These are phyloP conservation scores for Eulemur mongoz DNA, from an alignment of 2,797 vertebrate species.

Conservation along the genomic window DNA sequence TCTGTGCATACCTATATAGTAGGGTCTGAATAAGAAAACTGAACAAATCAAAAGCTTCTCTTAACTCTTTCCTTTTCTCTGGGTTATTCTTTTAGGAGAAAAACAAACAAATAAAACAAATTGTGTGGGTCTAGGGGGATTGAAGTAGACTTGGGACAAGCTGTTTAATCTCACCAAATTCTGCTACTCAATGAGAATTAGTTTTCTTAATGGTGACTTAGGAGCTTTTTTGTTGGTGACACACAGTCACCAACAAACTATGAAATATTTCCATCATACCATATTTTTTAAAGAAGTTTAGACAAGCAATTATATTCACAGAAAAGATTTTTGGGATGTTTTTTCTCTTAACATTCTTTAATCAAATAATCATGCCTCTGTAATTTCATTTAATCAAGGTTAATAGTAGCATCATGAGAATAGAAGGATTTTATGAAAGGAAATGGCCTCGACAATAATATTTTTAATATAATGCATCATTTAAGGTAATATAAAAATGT, in stretches of 20 bases:
- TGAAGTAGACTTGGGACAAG: neutral
- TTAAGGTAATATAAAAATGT: conserved; percentile 56
- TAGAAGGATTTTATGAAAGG: neutral
- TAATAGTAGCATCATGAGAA: neutral
- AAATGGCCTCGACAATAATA: conserved; percentile 49
- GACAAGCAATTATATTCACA: neutral
- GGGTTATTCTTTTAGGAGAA: neutral
- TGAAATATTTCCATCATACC: neutral
- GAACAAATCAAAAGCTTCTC: neutral
- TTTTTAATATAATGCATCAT: conserved; percentile 53
- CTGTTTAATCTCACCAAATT: neutral
- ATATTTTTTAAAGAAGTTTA: neutral
- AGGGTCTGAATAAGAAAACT: neutral
- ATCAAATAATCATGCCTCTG: neutral
- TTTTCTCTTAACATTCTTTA: neutral
- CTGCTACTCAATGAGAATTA: neutral
- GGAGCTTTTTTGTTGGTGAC: too few relatives aligned
- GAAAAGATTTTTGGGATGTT: neutral
- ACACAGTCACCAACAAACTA: neutral
- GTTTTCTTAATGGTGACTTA: neutral
- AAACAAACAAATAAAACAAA: neutral
- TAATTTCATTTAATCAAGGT: conserved; percentile 49
- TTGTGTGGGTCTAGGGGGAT: neutral
- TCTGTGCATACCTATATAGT: neutral
- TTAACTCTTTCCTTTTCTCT: neutral